Evolutionary conservation across 2,797 vertebrate species (phyloP), one percentile per base, ranked within the genome.

Genomic region (Epinephelus awoara): DNA sequence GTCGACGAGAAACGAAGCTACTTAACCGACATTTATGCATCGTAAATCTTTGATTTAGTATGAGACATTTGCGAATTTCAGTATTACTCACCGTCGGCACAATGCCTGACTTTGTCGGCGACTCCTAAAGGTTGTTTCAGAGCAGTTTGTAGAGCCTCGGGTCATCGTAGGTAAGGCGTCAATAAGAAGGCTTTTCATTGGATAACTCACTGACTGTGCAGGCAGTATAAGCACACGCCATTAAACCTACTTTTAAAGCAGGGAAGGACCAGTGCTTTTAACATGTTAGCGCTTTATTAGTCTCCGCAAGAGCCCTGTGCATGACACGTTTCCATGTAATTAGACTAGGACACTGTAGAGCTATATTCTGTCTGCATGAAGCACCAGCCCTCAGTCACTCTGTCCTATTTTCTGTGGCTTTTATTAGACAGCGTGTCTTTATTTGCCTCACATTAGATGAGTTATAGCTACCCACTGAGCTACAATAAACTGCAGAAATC

Each of bases 141-240:
- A 75, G 62, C 75, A 34, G 63, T 88, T 88, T 77, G 72, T 79
- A 62, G 73, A 80, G 72, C 80, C 69, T 80, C 56, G 38, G 79
- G 50, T 47, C 80, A 11, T 62, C 70, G 75, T 87, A 92, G 94
- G 94, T 95, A 95, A 96, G 93, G 86, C 87, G 93, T 94, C 96
- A 96, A 96, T 91, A 97, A 96, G 94, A 81, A 89, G 90, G 84
- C 80, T 89, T 94, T 95, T 96, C 95, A 96, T 97, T 96, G 96
- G 96, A 94, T 84, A 85, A 72, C 83, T 57, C 69, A 18, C 40
- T 9, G 84, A 42, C 80, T 74, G 80, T 85, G 64, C 81, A 84
- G 81, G 93, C 94, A 96, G 95, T 96, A 96, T 95, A 87, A 88
- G 83, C 89, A 92, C 93, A 91, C 93, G 91, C 85, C 86, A 94